These are phyloP conservation scores for Boleophthalmus pectinirostris DNA, from an alignment of 2,113 vertebrate species.

Conservation along the genomic window DNA sequence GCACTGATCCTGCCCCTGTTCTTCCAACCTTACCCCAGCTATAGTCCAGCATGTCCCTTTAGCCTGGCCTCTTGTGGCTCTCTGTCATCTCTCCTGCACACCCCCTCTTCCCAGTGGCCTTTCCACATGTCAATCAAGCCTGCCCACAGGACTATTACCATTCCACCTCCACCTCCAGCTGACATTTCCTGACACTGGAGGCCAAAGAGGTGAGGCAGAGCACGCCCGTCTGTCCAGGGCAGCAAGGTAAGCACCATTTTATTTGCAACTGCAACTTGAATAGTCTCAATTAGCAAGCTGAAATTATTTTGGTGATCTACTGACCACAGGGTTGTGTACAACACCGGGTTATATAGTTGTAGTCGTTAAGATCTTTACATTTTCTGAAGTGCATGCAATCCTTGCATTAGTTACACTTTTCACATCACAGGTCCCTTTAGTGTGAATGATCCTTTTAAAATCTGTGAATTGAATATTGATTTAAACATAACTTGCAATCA, in stretches of 20 bases:
- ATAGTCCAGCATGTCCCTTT: constrained; percentile 12
- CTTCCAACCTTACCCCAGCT: background rate
- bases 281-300: background rate
- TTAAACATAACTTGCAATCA: background rate
- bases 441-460: background rate
- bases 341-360: background rate
- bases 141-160: constrained; percentile 67
- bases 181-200: constrained; percentile 64
- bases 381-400: background rate
- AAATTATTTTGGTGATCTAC: background rate
- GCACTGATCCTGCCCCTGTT: background rate
- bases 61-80: constrained; percentile 33
- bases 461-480: background rate
- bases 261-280: background rate
- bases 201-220: constrained; percentile 35
- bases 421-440: background rate
- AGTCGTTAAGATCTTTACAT: background rate
- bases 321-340: background rate
- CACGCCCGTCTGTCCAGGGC: background rate
- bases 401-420: background rate
- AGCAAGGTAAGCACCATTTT: background rate
- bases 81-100: constrained; percentile 42
- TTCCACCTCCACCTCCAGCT: constrained; percentile 63
- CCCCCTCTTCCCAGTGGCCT: constrained; percentile 50
- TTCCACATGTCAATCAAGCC: constrained; percentile 66